phyloP scores from a whole-genome alignment of 1,140 invertebrate genomes.

The Calosoma granatense region DNA sequence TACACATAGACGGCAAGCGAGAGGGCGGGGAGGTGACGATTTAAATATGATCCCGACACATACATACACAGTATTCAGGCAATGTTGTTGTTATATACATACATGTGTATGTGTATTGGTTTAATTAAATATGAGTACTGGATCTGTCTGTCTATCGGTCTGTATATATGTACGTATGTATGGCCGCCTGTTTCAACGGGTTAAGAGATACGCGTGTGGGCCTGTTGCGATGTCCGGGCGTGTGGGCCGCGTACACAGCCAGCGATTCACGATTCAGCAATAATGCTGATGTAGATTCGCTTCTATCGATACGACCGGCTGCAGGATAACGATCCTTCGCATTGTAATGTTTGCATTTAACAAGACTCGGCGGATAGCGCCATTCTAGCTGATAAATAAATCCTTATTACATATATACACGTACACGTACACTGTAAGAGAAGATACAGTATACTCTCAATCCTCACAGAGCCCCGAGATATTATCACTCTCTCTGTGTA shows the following conservation, averaged over 20 bases:
- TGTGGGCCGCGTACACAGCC: slow-evolving; percentile 26
- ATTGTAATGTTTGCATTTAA: slow-evolving; percentile 34
- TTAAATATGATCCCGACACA: not conserved
- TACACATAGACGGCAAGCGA: not conserved
- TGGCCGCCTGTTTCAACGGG: slow-evolving; percentile 6
- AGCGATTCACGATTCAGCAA: slow-evolving; percentile 32
- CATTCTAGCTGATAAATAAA: slow-evolving; percentile 27
- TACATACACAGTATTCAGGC: not conserved
- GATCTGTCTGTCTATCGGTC: not conserved
- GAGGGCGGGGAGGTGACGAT: not conserved
- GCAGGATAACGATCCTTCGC: slow-evolving; percentile 31
- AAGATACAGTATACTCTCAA: too few relatives aligned
- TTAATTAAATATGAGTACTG: not conserved
- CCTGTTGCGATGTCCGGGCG: slow-evolving; percentile 13
- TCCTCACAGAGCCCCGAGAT: too few relatives aligned
- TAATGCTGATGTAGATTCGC: slow-evolving; percentile 31
- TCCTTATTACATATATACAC: slow-evolving; percentile 27
- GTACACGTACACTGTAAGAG: too few relatives aligned
- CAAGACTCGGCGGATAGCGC: slow-evolving; percentile 29
- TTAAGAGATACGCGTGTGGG: slow-evolving; percentile 15
- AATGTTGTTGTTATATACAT: not conserved
- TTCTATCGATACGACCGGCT: slow-evolving; percentile 26
- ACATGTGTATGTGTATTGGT: not conserved
- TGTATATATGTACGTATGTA: not conserved
- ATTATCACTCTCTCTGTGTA: too few relatives aligned